Evolutionary conservation across 2,888 invertebrate genomes (phyloP).

Genomic region (Tiliacea citrago): DNA sequence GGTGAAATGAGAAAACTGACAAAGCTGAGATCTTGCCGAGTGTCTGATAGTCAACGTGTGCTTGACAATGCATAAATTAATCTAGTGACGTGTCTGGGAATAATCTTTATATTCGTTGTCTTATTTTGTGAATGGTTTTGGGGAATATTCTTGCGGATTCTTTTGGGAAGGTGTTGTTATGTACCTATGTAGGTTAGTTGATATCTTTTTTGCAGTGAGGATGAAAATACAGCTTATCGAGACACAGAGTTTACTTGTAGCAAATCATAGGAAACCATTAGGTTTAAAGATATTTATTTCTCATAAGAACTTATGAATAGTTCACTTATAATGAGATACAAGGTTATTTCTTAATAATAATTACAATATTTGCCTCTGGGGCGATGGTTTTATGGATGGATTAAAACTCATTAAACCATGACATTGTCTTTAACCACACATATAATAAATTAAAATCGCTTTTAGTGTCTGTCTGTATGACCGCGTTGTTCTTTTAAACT

Average conservation of each 20-base stretch:
- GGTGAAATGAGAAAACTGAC: conserved; percentile 63
- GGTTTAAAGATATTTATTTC: too few relatives aligned
- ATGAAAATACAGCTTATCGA: neutral
- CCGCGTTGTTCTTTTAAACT: neutral
- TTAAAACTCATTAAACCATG: too few relatives aligned
- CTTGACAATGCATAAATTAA: conserved; percentile 60
- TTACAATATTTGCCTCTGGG: too few relatives aligned
- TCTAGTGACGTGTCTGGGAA: conserved; percentile 36
- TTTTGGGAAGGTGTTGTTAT: neutral
- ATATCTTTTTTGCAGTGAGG: neutral
- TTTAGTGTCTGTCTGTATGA: too few relatives aligned
- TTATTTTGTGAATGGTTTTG: conserved; percentile 27
- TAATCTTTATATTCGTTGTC: conserved; percentile 32
- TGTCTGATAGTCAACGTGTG: conserved; percentile 48
- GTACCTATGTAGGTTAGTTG: neutral
- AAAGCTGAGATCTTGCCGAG: conserved; percentile 45
- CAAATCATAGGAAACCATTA: too few relatives aligned
- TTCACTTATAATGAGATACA: too few relatives aligned
- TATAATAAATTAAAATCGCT: too few relatives aligned
- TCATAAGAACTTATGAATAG: too few relatives aligned
- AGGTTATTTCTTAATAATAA: too few relatives aligned
- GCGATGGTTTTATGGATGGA: too few relatives aligned
- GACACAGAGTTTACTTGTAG: neutral
- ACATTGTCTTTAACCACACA: too few relatives aligned
- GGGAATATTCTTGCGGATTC: neutral